Evolutionary conservation across 2,113 vertebrate genomes (phyloP), one percentile per base, ranked within the genome.

Genomic region (Pluvialis apricaria): DNA sequence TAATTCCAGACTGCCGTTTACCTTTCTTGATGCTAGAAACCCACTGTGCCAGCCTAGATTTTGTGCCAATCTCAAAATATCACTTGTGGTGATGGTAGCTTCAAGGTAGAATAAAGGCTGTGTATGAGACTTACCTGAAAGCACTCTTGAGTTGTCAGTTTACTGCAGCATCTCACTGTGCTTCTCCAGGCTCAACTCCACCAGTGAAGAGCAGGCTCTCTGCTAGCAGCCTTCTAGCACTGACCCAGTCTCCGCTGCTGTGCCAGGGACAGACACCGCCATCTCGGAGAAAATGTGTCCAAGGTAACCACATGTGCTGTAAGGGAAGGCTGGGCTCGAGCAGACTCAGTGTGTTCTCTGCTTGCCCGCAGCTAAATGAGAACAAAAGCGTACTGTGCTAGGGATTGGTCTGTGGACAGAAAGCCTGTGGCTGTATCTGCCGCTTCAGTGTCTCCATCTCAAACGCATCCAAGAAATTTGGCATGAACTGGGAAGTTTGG

Each of bases 201-300:
- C 97, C 97, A 10, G 4, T 93, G 60, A 98, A 97, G 90, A 98
- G 96, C 26, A 40, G 92, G 0, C 98, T 99, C 15, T 99, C 98
- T 0, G 97, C 98, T 8, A 99, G 98, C 51, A 98, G 99, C 76
- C 99, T 99, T 44, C 92, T 98, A n/a, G 98, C 99, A 2, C 99
- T 99, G 87, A 99, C 99, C 38, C 98, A 97, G 83, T 99, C 99
- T 17, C 99, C 99, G 0, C 83, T 99, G 95, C 97, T 99, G 66
- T 99, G 99, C 91, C 98, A 96, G 42, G 97, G 98, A n/a, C 98
- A 94, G 87, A 93, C 97, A 0, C 96, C 97, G 0, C 96, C 98
- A 1, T 83, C 97, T 6, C 85, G 55, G 72, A 96, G 86, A 44
- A 98, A 57, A 76, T 22, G 51, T 70, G 31, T 95, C 94, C 97